These are phyloP conservation scores for Denticeps clupeoides DNA, from an alignment of 2,797 vertebrate genomes.

Conservation along the genomic window DNA sequence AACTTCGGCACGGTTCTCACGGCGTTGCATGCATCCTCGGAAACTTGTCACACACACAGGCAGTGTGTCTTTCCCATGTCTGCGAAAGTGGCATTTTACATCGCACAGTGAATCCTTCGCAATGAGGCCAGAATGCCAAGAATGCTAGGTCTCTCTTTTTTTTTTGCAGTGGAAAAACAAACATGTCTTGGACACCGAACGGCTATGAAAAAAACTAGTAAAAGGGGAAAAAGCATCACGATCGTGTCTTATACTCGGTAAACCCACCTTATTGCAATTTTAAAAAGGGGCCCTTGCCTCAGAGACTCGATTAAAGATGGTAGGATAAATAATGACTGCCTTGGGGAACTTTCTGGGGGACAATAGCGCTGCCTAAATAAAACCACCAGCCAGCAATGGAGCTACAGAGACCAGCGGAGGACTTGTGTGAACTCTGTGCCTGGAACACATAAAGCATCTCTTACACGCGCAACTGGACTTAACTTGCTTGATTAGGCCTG, in stretches of 20 bases:
- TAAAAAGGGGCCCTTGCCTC: conserved; percentile 11
- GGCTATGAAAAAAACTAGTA: conserved; percentile 12
- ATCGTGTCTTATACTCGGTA: conserved; percentile 7
- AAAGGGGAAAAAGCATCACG: conserved; percentile 18
- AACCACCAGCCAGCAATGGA: too few relatives aligned
- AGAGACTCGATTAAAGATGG: conserved; percentile 10
- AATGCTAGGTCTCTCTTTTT: conserved; percentile 25
- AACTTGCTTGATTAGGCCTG: too few relatives aligned
- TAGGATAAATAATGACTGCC: conserved; percentile 22
- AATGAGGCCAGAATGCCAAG: conserved; percentile 15
- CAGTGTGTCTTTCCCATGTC: conserved; percentile 1
- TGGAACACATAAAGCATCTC: too few relatives aligned
- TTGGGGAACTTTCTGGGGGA: conserved; percentile 13
- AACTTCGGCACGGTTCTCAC: too few relatives aligned
- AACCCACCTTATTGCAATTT: too few relatives aligned
- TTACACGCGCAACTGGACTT: too few relatives aligned
- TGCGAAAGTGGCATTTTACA: background rate
- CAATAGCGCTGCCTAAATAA: conserved; percentile 9
- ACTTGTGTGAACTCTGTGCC: too few relatives aligned
- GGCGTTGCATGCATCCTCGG: too few relatives aligned
- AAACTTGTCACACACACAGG: background rate
- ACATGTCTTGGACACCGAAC: conserved; percentile 2
- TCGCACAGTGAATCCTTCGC: conserved; percentile 10
- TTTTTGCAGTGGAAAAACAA: conserved; percentile 20
- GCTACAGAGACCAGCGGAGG: too few relatives aligned